Evolutionary conservation across 2,888 invertebrate genomes (phyloP).

Genomic region (Machimus rusticus): DNA sequence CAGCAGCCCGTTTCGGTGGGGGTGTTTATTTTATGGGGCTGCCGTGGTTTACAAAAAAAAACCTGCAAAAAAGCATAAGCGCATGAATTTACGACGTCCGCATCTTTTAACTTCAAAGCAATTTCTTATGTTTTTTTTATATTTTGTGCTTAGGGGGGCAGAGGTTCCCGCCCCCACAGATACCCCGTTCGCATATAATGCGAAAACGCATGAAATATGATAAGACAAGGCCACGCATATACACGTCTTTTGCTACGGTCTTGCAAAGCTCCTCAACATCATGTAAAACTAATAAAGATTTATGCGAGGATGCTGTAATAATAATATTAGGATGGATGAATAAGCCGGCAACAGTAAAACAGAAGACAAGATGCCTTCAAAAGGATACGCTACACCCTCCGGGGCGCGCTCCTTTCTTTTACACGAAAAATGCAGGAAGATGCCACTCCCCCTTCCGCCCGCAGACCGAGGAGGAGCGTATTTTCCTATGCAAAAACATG

Average conservation of each 20-base stretch:
- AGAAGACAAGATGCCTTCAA: constrained; percentile 8
- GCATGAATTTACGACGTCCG: neutral
- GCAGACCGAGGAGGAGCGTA: neutral
- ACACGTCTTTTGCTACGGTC: neutral
- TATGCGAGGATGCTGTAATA: constrained; percentile 30
- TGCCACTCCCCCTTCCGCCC: too few relatives aligned
- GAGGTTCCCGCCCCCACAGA: neutral
- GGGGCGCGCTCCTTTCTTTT: neutral
- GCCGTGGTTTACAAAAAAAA: neutral
- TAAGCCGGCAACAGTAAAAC: neutral
- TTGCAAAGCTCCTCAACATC: constrained; percentile 3
- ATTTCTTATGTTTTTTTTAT: neutral
- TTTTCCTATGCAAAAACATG: constrained; percentile 3
- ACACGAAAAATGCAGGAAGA: neutral
- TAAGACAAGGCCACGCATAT: neutral
- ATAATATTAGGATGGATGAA: constrained; percentile 23
- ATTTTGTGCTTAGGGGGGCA: neutral
- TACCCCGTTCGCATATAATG: neutral
- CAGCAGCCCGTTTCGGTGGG: neutral
- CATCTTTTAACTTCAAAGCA: neutral
- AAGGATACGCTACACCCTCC: neutral
- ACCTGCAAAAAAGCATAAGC: neutral
- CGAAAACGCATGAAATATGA: neutral
- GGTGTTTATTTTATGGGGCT: neutral
- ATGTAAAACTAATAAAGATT: constrained; percentile 38